Percentiles rank a stretch among this genome's conserved stretches.
These are phyloP conservation scores for Enoplosus armatus DNA, from an alignment of 2,797 vertebrate species.

Conservation along the genomic window DNA sequence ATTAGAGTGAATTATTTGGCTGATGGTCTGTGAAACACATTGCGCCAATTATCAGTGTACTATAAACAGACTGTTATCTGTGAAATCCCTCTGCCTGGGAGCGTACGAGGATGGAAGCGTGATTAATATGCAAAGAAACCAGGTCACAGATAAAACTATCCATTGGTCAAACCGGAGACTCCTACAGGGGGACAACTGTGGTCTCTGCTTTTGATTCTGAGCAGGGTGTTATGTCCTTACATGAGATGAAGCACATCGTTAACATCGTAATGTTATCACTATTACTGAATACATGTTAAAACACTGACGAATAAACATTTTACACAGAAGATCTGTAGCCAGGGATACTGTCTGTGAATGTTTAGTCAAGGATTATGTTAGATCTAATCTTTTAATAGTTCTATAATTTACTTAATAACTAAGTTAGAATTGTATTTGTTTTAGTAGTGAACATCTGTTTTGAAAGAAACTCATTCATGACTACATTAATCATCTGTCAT, in stretches of 20 bases:
- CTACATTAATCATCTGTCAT: constrained; percentile 15
- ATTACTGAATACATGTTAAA: background rate
- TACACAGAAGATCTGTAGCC: background rate
- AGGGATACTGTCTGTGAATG: background rate
- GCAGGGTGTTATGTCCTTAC: constrained; percentile 12
- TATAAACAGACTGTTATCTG: constrained; percentile 78
- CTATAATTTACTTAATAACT: constrained; percentile 10
- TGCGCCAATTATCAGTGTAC: constrained; percentile 69
- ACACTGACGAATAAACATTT: constrained; percentile 1
- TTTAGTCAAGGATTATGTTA: background rate
- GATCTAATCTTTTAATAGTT: background rate
- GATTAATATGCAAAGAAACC: constrained; percentile 83
- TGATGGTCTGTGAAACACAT: constrained; percentile 76
- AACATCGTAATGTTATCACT: background rate
- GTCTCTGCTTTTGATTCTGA: constrained; percentile 11
- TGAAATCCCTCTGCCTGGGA: constrained; percentile 76
- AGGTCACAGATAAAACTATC: constrained; percentile 77
- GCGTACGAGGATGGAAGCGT: constrained; percentile 56
- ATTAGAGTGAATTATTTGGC: constrained; percentile 78
- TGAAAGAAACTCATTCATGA: constrained; percentile 5
- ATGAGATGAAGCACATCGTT: constrained; percentile 3
- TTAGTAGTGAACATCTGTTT: constrained; percentile 24
- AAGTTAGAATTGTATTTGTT: constrained; percentile 25
- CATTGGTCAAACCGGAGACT: constrained; percentile 67
- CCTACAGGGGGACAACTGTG: constrained; percentile 13